A percentile compares a stretch with the other conserved stretches of the same genome.
phyloP scores from a whole-genome alignment of 2,888 invertebrate genomes.

The Limnephilus lunatus region DNA sequence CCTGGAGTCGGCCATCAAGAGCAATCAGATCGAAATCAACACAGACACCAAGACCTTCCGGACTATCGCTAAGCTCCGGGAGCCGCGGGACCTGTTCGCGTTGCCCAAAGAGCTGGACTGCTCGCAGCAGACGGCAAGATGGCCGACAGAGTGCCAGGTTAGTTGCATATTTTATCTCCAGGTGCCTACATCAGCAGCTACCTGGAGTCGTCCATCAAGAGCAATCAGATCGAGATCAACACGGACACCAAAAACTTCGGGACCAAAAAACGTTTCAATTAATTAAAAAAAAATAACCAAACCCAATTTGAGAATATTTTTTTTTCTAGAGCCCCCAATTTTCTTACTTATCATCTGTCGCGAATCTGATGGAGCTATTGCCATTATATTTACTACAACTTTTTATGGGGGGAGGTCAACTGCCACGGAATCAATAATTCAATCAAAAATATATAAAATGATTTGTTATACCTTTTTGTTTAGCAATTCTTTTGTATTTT shows the following conservation, averaged over 20 bases:
- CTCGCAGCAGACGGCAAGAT: conserved; percentile 88
- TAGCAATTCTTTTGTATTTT: too few species aligned
- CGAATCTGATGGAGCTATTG: too few species aligned
- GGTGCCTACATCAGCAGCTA: conserved; percentile 81
- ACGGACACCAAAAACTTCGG: conserved; percentile 81
- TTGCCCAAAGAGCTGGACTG: conserved; percentile 83
- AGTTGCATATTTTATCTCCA: conserved; percentile 67
- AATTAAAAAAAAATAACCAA: neutral
- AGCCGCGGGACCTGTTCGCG: conserved; percentile 85
- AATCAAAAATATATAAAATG: too few species aligned
- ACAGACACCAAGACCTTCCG: conserved; percentile 81
- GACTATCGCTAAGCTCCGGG: conserved; percentile 81
- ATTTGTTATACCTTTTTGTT: too few species aligned
- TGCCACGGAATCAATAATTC: too few species aligned
- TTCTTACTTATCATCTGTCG: too few species aligned
- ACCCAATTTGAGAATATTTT: too few species aligned
- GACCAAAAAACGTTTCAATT: conserved; percentile 69
- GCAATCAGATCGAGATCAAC: conserved; percentile 83
- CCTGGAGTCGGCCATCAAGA: conserved; percentile 81
- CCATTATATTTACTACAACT: too few species aligned
- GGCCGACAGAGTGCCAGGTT: conserved; percentile 94
- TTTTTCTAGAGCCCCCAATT: too few species aligned
- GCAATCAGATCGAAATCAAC: conserved; percentile 83
- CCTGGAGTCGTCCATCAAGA: conserved; percentile 81
- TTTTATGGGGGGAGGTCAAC: too few species aligned